Conservation (phyloP, 2,797 vertebrate genomes). For the Choloepus didactylus region DNA sequence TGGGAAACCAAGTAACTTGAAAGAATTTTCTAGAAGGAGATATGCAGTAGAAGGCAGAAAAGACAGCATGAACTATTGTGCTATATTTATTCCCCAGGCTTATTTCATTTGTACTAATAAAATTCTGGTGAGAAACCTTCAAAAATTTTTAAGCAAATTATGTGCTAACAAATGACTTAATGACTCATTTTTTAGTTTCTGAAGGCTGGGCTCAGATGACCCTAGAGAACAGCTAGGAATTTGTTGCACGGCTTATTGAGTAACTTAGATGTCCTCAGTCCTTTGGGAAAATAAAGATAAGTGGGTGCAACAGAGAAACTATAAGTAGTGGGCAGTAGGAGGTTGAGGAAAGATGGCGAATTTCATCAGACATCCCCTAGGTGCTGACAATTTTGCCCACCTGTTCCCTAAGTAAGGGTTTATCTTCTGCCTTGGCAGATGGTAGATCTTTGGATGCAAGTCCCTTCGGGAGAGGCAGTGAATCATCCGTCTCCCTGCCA, state of each 20-base stretch:
- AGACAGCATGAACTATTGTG: not conserved
- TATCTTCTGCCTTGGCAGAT: not conserved
- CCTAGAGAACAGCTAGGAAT: not conserved
- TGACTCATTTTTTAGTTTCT: not conserved
- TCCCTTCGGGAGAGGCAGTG: not conserved
- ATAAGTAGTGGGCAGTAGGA: not conserved
- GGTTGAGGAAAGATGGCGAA: not conserved
- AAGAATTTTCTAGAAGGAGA: constrained; percentile 41
- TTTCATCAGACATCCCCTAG: not conserved
- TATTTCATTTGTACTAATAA: not conserved
- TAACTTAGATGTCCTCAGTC: not conserved
- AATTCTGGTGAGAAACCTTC: not conserved
- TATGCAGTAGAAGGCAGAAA: not conserved
- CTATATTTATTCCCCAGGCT: not conserved
- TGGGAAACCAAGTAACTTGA: constrained; percentile 1
- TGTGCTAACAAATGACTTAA: not conserved
- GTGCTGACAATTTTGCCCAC: not conserved
- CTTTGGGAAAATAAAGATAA: not conserved
- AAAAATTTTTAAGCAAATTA: constrained; percentile 36
- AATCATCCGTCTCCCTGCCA: not conserved
- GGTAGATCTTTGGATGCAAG: not conserved
- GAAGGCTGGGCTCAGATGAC: not conserved
- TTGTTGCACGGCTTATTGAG: not conserved
- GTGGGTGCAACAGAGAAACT: not conserved
- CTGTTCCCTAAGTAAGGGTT: not conserved